A percentile compares a stretch with the other conserved stretches of the same genome.
These are phyloP conservation scores for Apamea crenata DNA, from an alignment of 2,888 invertebrate genomes.

Conservation along the genomic window DNA sequence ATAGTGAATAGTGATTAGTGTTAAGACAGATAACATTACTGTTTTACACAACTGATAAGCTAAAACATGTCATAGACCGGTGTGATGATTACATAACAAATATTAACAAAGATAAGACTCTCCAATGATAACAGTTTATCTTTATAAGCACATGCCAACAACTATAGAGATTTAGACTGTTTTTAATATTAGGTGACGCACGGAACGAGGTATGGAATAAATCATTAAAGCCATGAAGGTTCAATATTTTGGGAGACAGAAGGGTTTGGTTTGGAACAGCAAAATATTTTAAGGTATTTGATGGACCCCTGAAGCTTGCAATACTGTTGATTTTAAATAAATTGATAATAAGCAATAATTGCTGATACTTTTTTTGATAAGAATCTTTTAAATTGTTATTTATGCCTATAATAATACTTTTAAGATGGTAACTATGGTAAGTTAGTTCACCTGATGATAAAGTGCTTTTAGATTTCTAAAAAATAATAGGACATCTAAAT, in stretches of 20 bases:
- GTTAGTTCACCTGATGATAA: not conserved
- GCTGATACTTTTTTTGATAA: not conserved
- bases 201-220: not conserved
- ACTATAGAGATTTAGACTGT: not conserved
- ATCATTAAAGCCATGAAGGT: not conserved
- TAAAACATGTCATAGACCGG: not conserved
- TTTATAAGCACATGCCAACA: not conserved
- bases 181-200: not conserved
- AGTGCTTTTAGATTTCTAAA: not conserved
- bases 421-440: not conserved
- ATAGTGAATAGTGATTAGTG: not conserved
- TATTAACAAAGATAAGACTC: slow-evolving; percentile 14
- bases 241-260: not conserved
- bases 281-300: not conserved
- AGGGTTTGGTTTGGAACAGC: too few relatives aligned
- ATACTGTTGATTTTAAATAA: not conserved
- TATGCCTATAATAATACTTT: not conserved
- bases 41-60: not conserved
- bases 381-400: not conserved
- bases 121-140: not conserved
- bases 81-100: slow-evolving; percentile 17
- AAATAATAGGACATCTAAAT: not conserved
- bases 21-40: not conserved
- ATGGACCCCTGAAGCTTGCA: not conserved
- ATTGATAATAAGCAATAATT: not conserved